These are phyloP conservation scores for Calvadosia cruxmelitensis DNA, from an alignment of 30 jellyfish, hydroid and myxozoan species.

Conservation along the genomic window DNA sequence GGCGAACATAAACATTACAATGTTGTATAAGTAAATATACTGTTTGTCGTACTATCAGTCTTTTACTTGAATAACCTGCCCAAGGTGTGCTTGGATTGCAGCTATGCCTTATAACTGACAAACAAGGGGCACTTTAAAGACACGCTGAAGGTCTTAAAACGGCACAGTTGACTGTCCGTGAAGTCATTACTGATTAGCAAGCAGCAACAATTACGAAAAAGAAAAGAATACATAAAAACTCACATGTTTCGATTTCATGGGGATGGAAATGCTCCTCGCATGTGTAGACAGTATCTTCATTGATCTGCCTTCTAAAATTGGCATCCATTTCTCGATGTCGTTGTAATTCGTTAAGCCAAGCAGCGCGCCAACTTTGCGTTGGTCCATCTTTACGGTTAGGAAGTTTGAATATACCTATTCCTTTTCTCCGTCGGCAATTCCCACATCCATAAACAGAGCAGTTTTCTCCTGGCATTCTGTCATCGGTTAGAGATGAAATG, in stretches of 20 bases:
- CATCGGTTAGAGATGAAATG: no score
- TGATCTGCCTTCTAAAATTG: conserved; percentile 7
- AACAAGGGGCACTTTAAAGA: no score
- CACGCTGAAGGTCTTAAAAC: no score
- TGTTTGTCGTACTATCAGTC: no score
- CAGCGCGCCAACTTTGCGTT: conserved; percentile 14
- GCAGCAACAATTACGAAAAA: no score
- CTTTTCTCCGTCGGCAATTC: conserved; percentile 14
- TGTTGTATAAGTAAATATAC: no score
- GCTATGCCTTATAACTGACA: no score
- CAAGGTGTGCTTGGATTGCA: no score
- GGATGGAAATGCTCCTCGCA: conserved; percentile 28
- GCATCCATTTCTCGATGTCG: conserved; percentile 13
- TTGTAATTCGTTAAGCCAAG: conserved; percentile 4
- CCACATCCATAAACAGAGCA: conserved; percentile 34
- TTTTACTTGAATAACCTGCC: no score
- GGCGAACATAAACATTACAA: no score
- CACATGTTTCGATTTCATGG: conserved; percentile 22
- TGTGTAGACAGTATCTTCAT: conserved; percentile 11
- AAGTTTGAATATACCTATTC: conserved; percentile 19
- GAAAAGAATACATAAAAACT: conserved; percentile 7
- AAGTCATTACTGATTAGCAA: no score
- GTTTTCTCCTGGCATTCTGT: conserved; percentile 23
- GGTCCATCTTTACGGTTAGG: conserved; percentile 5
- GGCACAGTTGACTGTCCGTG: no score